Evolutionary conservation across 2,797 vertebrate genomes (phyloP), one percentile per base, ranked within the genome.

Genomic region (Arvicola amphibius): DNA sequence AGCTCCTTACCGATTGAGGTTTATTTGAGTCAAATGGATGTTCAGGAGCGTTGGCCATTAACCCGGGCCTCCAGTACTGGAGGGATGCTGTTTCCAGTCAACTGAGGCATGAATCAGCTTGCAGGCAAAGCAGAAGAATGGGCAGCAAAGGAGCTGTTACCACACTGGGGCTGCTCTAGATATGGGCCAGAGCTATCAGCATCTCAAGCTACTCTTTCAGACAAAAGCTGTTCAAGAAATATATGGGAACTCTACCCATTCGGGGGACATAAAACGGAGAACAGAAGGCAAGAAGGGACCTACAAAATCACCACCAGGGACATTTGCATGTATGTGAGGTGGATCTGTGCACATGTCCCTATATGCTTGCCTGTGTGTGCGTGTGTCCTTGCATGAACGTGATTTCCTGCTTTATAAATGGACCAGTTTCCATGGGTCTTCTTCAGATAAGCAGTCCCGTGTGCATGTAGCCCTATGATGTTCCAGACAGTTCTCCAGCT

Each of bases 91-190:
- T 95, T 80, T 88, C 80, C 59, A 88, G 48, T 83, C 85, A 95
- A 61, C 86, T 95, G 88, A 96, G 90, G 90, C 96, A 94, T 90
- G 83, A 91, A 92, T 91, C 83, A 88, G 88, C n/a, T 84, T 94
- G 73, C 74, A 91, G 93, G 90, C 95, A 90, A 73, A 96, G 90
- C 90, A 89, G 91, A 94, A 85, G 78, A 92, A 92, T 61, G 90
- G 96, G 94, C 93, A 94, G 29, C 90, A 56, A 40, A 97, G 94
- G 84, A 73, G 81, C 46, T 94, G 86, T 96, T 95, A 91, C 74
- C 76, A 88, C 69, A 94, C 65, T 92, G 81, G 81, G 63, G 59
- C 73, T 63, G 51, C 74, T 91, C 80, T 76, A 73, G 73, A 95
- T 94, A 74, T 85, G 97, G 93, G 90, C 78, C 95, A 90, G 46